Evolutionary conservation across 1,140 invertebrate genomes (phyloP), one percentile per base, ranked within the genome.

Genomic region (Cryptotermes secundus): DNA sequence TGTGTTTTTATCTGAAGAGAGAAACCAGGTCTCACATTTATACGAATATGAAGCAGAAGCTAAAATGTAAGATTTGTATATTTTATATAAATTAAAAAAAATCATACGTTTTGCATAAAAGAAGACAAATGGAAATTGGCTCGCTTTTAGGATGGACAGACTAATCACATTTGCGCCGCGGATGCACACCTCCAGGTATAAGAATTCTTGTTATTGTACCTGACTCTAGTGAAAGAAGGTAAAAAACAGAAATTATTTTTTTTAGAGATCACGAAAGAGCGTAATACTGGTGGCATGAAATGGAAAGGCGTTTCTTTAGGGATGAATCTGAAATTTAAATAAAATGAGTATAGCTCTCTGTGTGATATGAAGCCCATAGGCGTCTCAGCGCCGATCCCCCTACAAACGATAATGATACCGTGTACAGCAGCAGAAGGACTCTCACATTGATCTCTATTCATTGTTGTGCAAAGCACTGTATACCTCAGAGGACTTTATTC

Each of bases 271-370:
- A 72, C 59, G 59, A 72, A 72, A 72, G 0, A 16, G 59, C 59
- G 59, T 72, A 72, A 72, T 72, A 72, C 59, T 72, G 59, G 59
- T 72, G 59, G 59, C 59, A 12, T 72, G 26, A 72, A 72, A 72
- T 72, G 26, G 59, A 72, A n/a, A 72, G 59, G 59, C 59, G 59
- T 72, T 72, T 72, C 59, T 26, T 72, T 31, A 9, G 59, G 59
- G n/a, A 31, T 31, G 31, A 72, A 72, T 72, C 31, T 72, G 59
- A 72, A 72, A 72, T 72, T 72, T 72, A 72, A 72, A 72, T 72
- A 72, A 72, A 72, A n/a, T 72, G 59, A 7, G 59, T 72, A 72
- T 72, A 72, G 59, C 26, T 72, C 59, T 19, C 45, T 72, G 59
- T 31, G 26, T 31, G n/a, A 72, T 31, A 72, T 72, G 31, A 72